Conservation (phyloP, 1,140 invertebrate genomes). For the Ceratina japonica region DNA sequence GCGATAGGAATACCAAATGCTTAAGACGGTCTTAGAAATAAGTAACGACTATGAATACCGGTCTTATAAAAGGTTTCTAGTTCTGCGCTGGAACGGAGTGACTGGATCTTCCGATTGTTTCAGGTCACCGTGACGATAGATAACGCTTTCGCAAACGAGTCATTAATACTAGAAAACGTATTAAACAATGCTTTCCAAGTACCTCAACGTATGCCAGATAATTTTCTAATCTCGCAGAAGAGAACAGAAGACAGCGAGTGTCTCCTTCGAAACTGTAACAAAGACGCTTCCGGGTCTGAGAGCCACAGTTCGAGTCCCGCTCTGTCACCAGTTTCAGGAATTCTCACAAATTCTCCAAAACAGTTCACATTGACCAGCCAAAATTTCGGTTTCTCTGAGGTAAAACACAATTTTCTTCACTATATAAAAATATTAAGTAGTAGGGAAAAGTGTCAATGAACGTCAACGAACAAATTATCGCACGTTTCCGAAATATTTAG, state of each 20-base stretch:
- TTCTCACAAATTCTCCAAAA: conserved; percentile 39
- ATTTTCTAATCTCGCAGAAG: conserved; percentile 41
- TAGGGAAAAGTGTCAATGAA: too few species aligned
- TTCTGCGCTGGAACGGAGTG: too few species aligned
- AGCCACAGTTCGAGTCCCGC: conserved; percentile 59
- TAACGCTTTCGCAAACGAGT: too few species aligned
- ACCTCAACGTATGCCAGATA: conserved; percentile 46
- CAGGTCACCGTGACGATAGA: conserved; percentile 21
- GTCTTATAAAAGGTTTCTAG: too few species aligned
- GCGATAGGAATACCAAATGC: too few species aligned
- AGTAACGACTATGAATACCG: too few species aligned
- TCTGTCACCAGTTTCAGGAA: conserved; percentile 54
- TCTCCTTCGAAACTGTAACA: conserved; percentile 54
- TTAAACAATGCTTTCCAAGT: conserved; percentile 55
- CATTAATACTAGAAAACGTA: too few species aligned
- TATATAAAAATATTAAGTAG: too few species aligned
- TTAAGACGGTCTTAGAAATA: too few species aligned
- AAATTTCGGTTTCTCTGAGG: conserved; percentile 59
- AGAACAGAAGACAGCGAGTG: conserved; percentile 56
- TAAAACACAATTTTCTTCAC: too few species aligned
- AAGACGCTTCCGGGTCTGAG: conserved; percentile 52
- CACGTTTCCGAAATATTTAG: too few species aligned
- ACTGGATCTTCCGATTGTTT: not conserved
- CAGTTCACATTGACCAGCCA: conserved; percentile 36
- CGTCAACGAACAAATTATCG: too few species aligned